Percentiles rank a stretch among this genome's conserved stretches.
Conservation (phyloP, 2,113 vertebrate genomes). For the Hemicordylus capensis region DNA sequence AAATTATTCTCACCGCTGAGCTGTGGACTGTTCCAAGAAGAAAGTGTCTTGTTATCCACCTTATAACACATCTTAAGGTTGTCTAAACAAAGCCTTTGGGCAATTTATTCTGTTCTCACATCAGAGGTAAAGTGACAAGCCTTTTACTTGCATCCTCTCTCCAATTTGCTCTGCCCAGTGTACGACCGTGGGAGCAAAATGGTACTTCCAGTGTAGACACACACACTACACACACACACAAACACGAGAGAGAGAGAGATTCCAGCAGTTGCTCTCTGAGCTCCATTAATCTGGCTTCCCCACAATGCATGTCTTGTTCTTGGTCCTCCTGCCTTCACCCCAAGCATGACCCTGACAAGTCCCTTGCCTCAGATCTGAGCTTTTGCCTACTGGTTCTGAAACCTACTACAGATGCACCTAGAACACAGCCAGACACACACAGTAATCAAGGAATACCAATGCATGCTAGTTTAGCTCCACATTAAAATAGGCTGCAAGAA, state of each 20-base stretch:
- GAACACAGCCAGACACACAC: neutral
- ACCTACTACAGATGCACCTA: neutral
- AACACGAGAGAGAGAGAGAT: too few relatives aligned
- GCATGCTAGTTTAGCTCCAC: neutral
- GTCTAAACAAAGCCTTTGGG: conserved; percentile 8
- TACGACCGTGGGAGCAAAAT: neutral
- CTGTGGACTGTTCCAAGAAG: neutral
- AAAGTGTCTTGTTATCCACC: neutral
- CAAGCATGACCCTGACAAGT: neutral
- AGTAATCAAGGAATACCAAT: neutral
- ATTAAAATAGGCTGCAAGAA: neutral
- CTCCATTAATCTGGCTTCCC: neutral
- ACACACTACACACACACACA: neutral
- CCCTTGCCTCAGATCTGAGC: neutral
- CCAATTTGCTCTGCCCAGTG: neutral
- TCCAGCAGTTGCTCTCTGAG: neutral
- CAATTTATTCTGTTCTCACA: neutral
- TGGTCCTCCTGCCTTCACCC: neutral
- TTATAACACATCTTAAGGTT: neutral
- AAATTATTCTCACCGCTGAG: neutral
- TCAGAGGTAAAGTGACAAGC: neutral
- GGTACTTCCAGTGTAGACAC: neutral
- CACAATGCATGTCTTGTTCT: neutral
- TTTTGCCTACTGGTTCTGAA: neutral
- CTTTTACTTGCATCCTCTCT: neutral